These are phyloP conservation scores for Mya arenaria DNA, from an alignment of 1,140 invertebrate species.

Conservation along the genomic window DNA sequence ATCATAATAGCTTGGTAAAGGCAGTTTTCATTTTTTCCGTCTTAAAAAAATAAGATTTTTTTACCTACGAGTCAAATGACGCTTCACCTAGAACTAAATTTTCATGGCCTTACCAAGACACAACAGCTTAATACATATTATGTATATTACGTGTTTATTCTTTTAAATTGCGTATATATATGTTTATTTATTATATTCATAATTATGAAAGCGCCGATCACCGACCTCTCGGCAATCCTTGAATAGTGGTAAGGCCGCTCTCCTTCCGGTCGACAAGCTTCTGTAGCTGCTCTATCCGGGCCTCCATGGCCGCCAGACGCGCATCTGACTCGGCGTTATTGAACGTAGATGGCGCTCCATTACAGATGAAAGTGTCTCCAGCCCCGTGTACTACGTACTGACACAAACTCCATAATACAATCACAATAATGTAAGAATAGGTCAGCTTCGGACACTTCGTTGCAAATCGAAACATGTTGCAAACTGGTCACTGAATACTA, in stretches of 20 bases:
- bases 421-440: no score
- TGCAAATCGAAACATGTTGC: no score
- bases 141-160: not conserved
- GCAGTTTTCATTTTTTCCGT: no score
- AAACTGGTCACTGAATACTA: no score
- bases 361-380: no score
- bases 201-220: not conserved
- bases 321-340: no score
- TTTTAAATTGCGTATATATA: not conserved
- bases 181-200: not conserved
- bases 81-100: not conserved
- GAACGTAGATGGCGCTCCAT: no score
- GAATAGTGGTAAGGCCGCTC: not conserved
- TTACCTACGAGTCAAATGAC: not conserved
- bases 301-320: not conserved
- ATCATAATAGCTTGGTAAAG: not conserved
- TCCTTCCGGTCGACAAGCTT: not conserved
- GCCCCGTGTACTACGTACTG: no score
- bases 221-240: slow-evolving; percentile 9
- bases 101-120: not conserved
- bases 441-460: no score
- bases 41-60: not conserved
- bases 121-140: not conserved
- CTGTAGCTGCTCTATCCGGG: slow-evolving; percentile 5
- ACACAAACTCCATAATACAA: no score